Evolutionary conservation across 2,888 invertebrate genomes (phyloP).

Genomic region (Cerastis leucographa): DNA sequence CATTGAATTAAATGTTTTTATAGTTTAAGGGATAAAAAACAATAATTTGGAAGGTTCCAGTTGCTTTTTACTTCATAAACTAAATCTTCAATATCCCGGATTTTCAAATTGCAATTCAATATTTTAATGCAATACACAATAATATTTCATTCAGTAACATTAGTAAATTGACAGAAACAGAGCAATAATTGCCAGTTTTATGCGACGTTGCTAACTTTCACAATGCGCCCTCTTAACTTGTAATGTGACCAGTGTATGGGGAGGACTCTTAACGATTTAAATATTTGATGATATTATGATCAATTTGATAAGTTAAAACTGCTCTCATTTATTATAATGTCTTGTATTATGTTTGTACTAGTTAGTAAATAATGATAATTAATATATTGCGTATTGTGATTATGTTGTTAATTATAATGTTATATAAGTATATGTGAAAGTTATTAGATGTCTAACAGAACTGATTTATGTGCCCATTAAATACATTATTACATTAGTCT

Average conservation of each 20-base stretch:
- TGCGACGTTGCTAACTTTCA: too few relatives aligned
- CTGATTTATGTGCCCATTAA: slow-evolving; percentile 10
- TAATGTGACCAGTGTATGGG: background rate
- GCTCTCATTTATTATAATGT: slow-evolving; percentile 11
- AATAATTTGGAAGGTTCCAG: too few relatives aligned
- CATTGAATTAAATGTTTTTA: too few relatives aligned
- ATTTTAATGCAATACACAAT: too few relatives aligned
- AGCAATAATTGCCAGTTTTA: too few relatives aligned
- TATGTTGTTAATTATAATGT: slow-evolving; percentile 24
- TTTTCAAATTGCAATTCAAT: too few relatives aligned
- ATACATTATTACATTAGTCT: background rate
- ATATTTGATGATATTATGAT: background rate
- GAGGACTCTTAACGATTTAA: background rate
- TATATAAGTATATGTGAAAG: slow-evolving; percentile 22
- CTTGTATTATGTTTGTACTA: slow-evolving; percentile 24
- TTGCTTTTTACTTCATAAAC: too few relatives aligned
- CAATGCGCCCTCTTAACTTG: background rate
- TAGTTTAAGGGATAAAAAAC: too few relatives aligned
- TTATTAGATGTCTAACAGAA: slow-evolving; percentile 47
- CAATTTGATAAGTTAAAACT: background rate
- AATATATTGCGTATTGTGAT: slow-evolving; percentile 44
- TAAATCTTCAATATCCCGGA: too few relatives aligned
- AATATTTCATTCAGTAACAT: too few relatives aligned
- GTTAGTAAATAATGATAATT: slow-evolving; percentile 39
- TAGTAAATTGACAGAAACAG: too few relatives aligned